phyloP scores from a whole-genome alignment of 2,888 invertebrate genomes.

The Bugulina stolonifera region DNA sequence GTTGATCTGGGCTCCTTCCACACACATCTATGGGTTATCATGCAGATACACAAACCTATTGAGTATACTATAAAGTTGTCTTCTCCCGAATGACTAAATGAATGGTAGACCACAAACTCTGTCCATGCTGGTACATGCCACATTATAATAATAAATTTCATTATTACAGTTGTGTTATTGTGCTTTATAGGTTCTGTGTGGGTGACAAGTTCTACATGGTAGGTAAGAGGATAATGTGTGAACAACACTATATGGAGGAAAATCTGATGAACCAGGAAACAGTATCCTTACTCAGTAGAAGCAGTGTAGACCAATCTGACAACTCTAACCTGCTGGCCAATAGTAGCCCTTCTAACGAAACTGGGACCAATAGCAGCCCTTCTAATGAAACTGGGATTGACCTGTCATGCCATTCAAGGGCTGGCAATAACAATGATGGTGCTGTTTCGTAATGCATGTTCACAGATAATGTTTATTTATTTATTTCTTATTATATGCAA shows the following conservation, averaged over 20 bases:
- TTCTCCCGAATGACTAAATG: too few species aligned
- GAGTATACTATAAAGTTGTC: too few species aligned
- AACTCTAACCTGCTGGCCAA: background rate
- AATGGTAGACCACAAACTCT: too few species aligned
- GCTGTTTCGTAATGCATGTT: background rate
- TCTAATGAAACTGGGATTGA: background rate
- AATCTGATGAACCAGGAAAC: background rate
- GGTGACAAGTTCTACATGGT: constrained; percentile 87
- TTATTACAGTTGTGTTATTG: background rate
- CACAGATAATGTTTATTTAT: too few species aligned
- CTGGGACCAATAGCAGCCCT: background rate
- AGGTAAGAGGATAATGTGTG: constrained; percentile 88
- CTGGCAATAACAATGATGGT: background rate
- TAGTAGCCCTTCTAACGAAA: background rate
- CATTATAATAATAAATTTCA: too few species aligned
- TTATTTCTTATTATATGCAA: too few species aligned
- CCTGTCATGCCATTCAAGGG: background rate
- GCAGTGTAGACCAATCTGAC: background rate
- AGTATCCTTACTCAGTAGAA: background rate
- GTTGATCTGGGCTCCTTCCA: too few species aligned
- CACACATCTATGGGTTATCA: too few species aligned
- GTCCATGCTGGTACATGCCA: too few species aligned
- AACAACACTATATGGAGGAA: constrained; percentile 82
- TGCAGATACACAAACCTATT: too few species aligned
- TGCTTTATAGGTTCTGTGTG: constrained; percentile 77